Conservation (phyloP, 2,888 invertebrate species). For the Brachypterus glaber region DNA sequence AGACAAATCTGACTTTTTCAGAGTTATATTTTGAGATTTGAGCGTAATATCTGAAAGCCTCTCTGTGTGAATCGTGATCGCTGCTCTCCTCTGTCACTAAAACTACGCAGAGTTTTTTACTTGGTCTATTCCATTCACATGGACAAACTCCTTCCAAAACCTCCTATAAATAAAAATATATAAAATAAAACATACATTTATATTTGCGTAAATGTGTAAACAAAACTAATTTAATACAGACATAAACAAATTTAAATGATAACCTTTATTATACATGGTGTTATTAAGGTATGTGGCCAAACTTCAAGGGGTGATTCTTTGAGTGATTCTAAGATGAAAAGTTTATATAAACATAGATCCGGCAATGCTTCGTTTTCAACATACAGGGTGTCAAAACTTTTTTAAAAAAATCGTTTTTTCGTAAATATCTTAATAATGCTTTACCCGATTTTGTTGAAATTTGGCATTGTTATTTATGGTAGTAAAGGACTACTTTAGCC, state of each 20-base stretch:
- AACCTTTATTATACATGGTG: not conserved
- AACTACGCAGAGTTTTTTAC: conserved; percentile 68
- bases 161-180: conserved; percentile 44
- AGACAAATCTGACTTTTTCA: conserved; percentile 74
- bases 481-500: not conserved
- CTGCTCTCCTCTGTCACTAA: conserved; percentile 60
- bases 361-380: not conserved
- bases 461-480: too few relatives aligned
- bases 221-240: too few relatives aligned
- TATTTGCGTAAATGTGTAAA: too few relatives aligned
- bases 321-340: not conserved
- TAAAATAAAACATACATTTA: conserved; percentile 6
- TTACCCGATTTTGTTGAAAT: not conserved
- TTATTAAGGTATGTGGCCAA: not conserved
- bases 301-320: conserved; percentile 1
- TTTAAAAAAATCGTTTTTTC: not conserved
- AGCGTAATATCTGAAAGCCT: conserved; percentile 62
- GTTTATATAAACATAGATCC: not conserved
- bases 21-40: conserved; percentile 54
- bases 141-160: conserved; percentile 81
- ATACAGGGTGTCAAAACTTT: too few relatives aligned
- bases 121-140: conserved; percentile 70
- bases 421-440: not conserved
- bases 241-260: not conserved
- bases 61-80: conserved; percentile 52